phyloP scores from a whole-genome alignment of 2,797 vertebrate genomes.

The Darevskia nairensis region DNA sequence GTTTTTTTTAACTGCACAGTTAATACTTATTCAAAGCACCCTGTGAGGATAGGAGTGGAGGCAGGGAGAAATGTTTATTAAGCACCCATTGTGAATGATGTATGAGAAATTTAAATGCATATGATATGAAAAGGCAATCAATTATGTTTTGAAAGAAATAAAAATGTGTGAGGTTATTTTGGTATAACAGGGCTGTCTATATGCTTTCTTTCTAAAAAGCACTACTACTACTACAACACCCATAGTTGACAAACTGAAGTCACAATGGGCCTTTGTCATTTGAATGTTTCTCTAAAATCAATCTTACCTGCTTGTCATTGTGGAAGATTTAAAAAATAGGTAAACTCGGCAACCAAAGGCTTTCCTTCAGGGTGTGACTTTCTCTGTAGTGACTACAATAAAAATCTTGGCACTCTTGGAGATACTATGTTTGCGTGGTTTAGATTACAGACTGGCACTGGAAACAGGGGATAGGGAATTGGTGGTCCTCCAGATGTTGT shows the following conservation, averaged over 20 bases:
- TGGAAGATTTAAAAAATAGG: neutral
- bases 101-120: constrained; percentile 73
- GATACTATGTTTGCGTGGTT: neutral
- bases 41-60: constrained; percentile 67
- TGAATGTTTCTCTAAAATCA: neutral
- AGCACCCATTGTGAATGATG: constrained; percentile 72
- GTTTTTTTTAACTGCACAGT: constrained; percentile 71
- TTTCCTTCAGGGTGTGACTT: neutral
- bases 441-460: neutral
- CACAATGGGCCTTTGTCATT: constrained; percentile 22
- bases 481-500: no score
- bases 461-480: no score
- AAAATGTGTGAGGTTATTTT: constrained; percentile 33
- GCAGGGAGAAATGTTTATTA: constrained; percentile 70
- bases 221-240: neutral
- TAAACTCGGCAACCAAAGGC: neutral
- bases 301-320: neutral
- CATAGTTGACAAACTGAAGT: constrained; percentile 12
- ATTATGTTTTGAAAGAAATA: constrained; percentile 59
- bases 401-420: neutral
- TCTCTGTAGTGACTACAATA: neutral
- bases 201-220: neutral
- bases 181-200: no score
- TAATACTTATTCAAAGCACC: constrained; percentile 78
- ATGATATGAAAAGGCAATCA: constrained; percentile 65